Base-by-base conservation (phyloP, 2,113 vertebrate species). In the Myiozetetes cayanensis region DNA sequence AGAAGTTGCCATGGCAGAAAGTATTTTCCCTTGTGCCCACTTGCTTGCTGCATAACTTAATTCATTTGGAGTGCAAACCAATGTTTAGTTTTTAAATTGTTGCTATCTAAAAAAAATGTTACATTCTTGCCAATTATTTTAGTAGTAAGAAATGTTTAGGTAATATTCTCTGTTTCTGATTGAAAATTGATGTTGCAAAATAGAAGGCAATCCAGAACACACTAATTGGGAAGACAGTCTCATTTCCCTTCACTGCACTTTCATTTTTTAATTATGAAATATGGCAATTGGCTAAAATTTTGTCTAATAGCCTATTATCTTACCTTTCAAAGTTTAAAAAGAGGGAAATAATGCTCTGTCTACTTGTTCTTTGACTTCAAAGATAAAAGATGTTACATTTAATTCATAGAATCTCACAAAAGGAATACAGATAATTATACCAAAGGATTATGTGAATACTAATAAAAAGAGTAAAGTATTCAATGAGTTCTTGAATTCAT, bases 331-430 rank as follows among this genome's bases (percentile, higher is more conserved):
- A 91, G 14, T 88, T 71, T 94, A 75, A 96, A 97, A 87, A 37
- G 37, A 95, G 46, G 65, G 25, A 94, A 96, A 95, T 89, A 79
- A 89, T 37, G 22, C 7, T 79, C 68, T 93, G 35, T 68, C 44
- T 80, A 55, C 58, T 82, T 93, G 50, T 75, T 92, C 62, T 89
- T 89, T 94, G 24, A 33, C 39, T 91, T 85, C 62, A 91, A 85
- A 85, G 43, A 94, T 70, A 89, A 95, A 96, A 92, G 19, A 90
- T 68, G 5, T 35, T 79, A 86, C 91, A 87, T 96, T 95, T 96
- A 46, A 70, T 96, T 90, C 91, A 49, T 10, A 87, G 47, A 93
- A 76, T 4, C 3, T 79, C 31, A 94, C 59, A 86, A 91, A 97
- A 89, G 11, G 7, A 89, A 50, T 63, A 12, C 30, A 95, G 56